These are phyloP conservation scores for Paraescarpia echinospica DNA, from an alignment of 1,140 invertebrate species.

Conservation along the genomic window DNA sequence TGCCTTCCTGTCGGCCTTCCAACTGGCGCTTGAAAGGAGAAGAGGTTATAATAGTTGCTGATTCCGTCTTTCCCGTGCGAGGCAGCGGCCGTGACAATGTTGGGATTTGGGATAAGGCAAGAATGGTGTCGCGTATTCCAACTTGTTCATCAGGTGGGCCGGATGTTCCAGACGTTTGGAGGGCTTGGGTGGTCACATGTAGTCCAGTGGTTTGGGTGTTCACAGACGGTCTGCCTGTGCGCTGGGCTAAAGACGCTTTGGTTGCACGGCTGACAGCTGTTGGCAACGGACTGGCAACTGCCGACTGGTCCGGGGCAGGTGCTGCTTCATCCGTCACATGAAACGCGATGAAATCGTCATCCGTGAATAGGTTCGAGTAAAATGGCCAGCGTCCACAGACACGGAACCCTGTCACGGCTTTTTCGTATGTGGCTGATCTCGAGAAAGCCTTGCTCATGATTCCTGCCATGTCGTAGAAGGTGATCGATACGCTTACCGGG, in stretches of 20 bases:
- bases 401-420: too few relatives aligned
- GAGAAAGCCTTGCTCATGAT: too few relatives aligned
- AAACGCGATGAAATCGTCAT: neutral
- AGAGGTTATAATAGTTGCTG: slow-evolving; percentile 4
- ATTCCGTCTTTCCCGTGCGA: slow-evolving; percentile 11
- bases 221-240: neutral
- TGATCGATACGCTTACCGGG: neutral
- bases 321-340: neutral
- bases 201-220: neutral
- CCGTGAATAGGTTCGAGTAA: neutral
- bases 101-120: neutral
- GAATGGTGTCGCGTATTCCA: neutral
- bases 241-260: too few relatives aligned
- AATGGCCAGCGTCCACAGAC: slow-evolving; percentile 5
- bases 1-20: neutral
- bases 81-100: slow-evolving; percentile 1
- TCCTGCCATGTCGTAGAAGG: neutral
- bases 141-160: neutral
- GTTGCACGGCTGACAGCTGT: neutral
- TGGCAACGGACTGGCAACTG: neutral
- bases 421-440: too few relatives aligned
- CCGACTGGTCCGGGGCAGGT: neutral
- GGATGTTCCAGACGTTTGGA: neutral
- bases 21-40: too few relatives aligned
- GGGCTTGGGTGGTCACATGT: too few relatives aligned